Evolutionary conservation across 2,797 vertebrate species (phyloP), one percentile per base, ranked within the genome.

Genomic region (Typhlichthys subterraneus): DNA sequence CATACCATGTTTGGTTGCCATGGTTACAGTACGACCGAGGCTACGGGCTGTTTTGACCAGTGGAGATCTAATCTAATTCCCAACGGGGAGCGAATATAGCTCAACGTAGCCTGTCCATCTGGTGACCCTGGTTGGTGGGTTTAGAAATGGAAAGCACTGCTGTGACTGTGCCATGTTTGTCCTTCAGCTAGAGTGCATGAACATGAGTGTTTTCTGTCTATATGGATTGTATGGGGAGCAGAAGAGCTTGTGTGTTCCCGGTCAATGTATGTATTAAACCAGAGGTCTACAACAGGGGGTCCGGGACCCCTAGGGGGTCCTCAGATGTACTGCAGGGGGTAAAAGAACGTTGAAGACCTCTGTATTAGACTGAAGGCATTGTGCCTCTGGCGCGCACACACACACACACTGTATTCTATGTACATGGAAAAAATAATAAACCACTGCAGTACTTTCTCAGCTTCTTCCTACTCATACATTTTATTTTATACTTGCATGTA

Each of bases 131-230:
- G 12, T 13, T 13, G 5, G 2, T 46, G 57, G 19, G 55, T 77
- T 29, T 55, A 67, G 62, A 50, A 70, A 11, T 38, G 11, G 55
- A 10, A 59, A 52, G 58, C 60, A 63, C 45, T 53, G 12, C 33
- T 48, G 54, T 61, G 64, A 62, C 66, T 65, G 63, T 61, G 61
- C 12, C 11, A 31, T 3, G n/a, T 62, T 51, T 76, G 7, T 58
- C 61, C 4, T 57, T 29, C 13, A 29, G 33, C 2, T 5, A 50
- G 3, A 29, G 49, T 63, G 19, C 59, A 2, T 52, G 42, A 54
- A 42, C 59, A 46, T 72, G 67, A 69, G 66, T 65, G 59, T 68
- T 69, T 52, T 49, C 58, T 72, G 67, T 72, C 66, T 29, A 59
- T 13, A 50, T 67, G 67, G 57, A 64, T 63, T 56, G 54, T 51